Conservation (phyloP, 2,797 vertebrate species). For the Distichodus sexfasciatus region DNA sequence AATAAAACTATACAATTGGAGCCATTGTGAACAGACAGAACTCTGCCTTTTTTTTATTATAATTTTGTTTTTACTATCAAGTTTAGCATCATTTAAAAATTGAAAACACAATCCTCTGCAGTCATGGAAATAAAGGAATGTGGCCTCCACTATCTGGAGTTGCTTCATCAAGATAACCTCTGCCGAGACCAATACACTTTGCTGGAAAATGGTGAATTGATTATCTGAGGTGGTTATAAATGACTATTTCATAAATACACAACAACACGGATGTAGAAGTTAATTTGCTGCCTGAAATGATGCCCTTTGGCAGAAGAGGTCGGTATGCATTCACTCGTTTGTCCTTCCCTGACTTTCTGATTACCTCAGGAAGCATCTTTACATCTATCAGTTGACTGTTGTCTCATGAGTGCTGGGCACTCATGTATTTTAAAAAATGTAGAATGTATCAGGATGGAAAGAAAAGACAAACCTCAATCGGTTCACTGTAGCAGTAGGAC, state of each 20-base stretch:
- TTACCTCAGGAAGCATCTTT: neutral
- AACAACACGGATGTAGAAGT: slow-evolving; percentile 15
- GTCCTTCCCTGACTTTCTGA: neutral
- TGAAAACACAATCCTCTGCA: neutral
- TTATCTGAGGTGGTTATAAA: slow-evolving; percentile 42
- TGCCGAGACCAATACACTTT: neutral
- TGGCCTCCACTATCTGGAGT: too few relatives aligned
- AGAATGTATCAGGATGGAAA: slow-evolving; percentile 41
- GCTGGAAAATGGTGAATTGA: slow-evolving; percentile 3
- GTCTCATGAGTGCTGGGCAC: slow-evolving; percentile 43
- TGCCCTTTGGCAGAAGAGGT: slow-evolving; percentile 2
- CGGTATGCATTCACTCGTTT: neutral
- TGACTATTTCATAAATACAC: slow-evolving; percentile 33
- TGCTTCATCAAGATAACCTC: neutral
- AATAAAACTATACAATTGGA: slow-evolving; percentile 7
- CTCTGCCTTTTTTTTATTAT: neutral
- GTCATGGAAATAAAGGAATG: neutral
- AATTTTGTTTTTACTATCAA: neutral
- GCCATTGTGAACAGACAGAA: slow-evolving; percentile 11
- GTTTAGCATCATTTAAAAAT: neutral
- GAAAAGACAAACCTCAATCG: slow-evolving; percentile 33
- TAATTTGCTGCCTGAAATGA: slow-evolving; percentile 37
- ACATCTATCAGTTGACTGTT: slow-evolving; percentile 39
- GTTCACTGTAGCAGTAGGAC: slow-evolving; percentile 22
- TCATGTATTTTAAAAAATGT: slow-evolving; percentile 37